A percentile compares a stretch with the other conserved stretches of the same genome.
Conservation (phyloP, 2,888 invertebrate species). For the Charanyca ferruginea region DNA sequence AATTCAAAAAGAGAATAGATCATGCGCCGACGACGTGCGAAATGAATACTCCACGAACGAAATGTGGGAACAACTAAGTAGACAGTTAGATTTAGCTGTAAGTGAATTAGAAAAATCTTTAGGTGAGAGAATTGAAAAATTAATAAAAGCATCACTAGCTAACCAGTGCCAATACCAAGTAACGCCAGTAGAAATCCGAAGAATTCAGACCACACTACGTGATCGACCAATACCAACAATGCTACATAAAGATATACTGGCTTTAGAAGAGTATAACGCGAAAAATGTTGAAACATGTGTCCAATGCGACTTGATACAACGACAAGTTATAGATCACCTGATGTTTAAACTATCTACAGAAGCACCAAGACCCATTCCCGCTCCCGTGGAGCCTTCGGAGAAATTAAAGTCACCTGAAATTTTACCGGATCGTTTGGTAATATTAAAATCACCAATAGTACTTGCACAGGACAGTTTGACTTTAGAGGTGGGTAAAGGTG, state of each 20-base stretch:
- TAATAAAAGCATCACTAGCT: constrained; percentile 69
- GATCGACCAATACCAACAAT: constrained; percentile 32
- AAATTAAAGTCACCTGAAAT: constrained; percentile 65
- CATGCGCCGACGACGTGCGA: constrained; percentile 67
- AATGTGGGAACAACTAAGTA: constrained; percentile 77
- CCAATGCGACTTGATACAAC: constrained; percentile 80
- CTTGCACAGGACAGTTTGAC: constrained; percentile 21
- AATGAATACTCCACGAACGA: constrained; percentile 68
- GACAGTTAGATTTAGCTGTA: constrained; percentile 75
- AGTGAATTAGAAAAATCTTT: constrained; percentile 78
- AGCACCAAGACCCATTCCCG: constrained; percentile 48
- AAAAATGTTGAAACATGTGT: constrained; percentile 63
- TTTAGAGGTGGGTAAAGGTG: constrained; percentile 62
- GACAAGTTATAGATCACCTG: constrained; percentile 76
- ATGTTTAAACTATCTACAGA: constrained; percentile 71
- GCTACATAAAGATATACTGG: constrained; percentile 53
- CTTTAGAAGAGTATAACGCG: constrained; percentile 36
- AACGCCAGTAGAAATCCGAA: constrained; percentile 25
- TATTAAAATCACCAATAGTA: constrained; percentile 64
- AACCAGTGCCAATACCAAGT: constrained; percentile 39
- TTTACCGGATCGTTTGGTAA: constrained; percentile 71
- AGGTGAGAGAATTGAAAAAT: constrained; percentile 75
- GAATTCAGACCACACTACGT: constrained; percentile 7
- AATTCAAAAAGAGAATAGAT: constrained; percentile 65
- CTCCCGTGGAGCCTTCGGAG: constrained; percentile 44